Percentiles rank a stretch among this genome's conserved stretches.
phyloP scores from a whole-genome alignment of 2,888 invertebrate species.

The Temnothorax rugatulus region DNA sequence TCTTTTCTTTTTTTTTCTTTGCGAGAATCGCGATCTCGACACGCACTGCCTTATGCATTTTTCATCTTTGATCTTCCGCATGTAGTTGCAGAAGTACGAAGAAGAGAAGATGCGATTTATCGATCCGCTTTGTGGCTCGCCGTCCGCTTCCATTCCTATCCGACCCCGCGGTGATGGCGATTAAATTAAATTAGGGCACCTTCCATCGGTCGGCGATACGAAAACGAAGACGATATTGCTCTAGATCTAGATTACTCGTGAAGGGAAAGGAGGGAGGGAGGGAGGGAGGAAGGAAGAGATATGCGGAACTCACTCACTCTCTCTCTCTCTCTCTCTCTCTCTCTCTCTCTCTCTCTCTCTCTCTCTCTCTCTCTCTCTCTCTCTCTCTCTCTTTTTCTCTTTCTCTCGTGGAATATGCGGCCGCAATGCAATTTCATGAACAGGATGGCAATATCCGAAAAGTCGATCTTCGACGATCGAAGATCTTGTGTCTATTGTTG shows the following conservation, averaged over 20 bases:
- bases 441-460: background rate
- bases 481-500: background rate
- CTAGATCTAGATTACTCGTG: background rate
- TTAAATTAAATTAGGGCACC: slow-evolving; percentile 6
- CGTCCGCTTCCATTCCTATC: background rate
- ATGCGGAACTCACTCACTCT: background rate
- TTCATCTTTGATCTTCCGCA: slow-evolving; percentile 6
- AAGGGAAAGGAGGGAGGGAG: background rate
- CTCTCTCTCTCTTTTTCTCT: too few relatives aligned
- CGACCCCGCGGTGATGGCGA: background rate
- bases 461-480: background rate
- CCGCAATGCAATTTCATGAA: slow-evolving; percentile 15
- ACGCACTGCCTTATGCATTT: background rate
- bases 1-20: background rate
- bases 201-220: slow-evolving; percentile 3
- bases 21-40: background rate
- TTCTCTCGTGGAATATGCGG: background rate
- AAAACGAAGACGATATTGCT: slow-evolving; percentile 11
- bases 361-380: too few relatives aligned
- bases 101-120: slow-evolving; percentile 26
- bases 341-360: too few relatives aligned
- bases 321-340: background rate
- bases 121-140: slow-evolving; percentile 26
- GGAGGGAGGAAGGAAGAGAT: too few relatives aligned
- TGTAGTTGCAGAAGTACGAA: background rate